A percentile compares a stretch with the other conserved stretches of the same genome.
Conservation (phyloP, 2,888 invertebrate species). For the Pantelozetes paolii region DNA sequence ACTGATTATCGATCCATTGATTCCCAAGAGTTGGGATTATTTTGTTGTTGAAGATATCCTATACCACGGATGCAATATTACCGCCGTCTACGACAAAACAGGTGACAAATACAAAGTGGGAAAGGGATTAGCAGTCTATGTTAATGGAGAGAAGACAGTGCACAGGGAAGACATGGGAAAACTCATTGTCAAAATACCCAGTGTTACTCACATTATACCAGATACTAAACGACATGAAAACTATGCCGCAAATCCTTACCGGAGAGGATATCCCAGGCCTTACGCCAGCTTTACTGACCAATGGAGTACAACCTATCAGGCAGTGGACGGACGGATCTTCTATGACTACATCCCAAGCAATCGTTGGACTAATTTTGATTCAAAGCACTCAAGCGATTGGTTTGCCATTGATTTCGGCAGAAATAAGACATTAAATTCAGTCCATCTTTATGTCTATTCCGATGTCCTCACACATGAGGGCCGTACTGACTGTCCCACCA, state of each 20-base stretch:
- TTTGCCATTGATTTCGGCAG: slow-evolving; percentile 26
- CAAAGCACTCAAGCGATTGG: slow-evolving; percentile 16
- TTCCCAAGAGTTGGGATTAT: slow-evolving; percentile 2
- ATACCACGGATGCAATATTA: not conserved
- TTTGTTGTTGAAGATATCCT: not conserved
- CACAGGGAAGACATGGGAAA: not conserved
- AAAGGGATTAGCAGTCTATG: not conserved
- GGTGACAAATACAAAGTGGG: slow-evolving; percentile 22
- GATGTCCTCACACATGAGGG: not conserved
- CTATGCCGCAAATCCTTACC: not conserved
- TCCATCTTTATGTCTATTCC: not conserved
- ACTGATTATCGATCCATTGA: not conserved
- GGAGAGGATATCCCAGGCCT: not conserved
- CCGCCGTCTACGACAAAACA: not conserved
- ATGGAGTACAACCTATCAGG: not conserved
- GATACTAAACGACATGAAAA: not conserved
- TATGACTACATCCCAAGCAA: not conserved
- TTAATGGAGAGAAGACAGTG: not conserved
- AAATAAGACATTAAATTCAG: not conserved
- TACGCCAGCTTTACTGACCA: not conserved
- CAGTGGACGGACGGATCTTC: not conserved
- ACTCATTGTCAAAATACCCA: not conserved
- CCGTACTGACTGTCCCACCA: slow-evolving; percentile 21
- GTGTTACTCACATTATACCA: not conserved
- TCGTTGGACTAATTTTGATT: slow-evolving; percentile 7